These are phyloP conservation scores for Diplodus puntazzo DNA, from an alignment of 2,797 vertebrate genomes.

Conservation along the genomic window DNA sequence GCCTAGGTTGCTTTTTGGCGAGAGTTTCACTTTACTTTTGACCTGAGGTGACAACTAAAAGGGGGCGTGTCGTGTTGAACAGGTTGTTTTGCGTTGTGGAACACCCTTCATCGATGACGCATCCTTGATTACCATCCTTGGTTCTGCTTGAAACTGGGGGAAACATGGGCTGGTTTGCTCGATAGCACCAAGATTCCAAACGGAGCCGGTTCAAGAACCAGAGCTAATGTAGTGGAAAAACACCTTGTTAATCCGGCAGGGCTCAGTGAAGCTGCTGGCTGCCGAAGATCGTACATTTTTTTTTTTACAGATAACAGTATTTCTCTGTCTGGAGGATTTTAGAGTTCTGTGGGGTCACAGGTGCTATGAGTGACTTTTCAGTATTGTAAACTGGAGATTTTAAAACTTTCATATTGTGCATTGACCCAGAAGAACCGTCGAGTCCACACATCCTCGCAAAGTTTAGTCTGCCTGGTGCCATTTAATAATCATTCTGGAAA, in stretches of 20 bases:
- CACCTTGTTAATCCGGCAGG: neutral
- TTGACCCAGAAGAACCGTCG: neutral
- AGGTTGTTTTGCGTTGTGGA: too few relatives aligned
- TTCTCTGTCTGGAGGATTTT: neutral
- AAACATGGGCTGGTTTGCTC: too few relatives aligned
- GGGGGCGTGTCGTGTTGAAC: too few relatives aligned
- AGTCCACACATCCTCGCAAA: neutral
- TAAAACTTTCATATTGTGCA: neutral
- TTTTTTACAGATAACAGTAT: neutral
- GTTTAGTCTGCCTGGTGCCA: conserved; percentile 16
- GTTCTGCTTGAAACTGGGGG: too few relatives aligned
- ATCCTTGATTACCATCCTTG: too few relatives aligned
- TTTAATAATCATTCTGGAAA: conserved; percentile 19
- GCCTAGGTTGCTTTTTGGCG: too few relatives aligned
- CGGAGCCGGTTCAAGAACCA: too few relatives aligned
- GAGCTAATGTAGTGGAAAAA: too few relatives aligned
- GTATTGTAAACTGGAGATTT: neutral
- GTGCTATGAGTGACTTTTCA: conserved; percentile 4
- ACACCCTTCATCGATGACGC: too few relatives aligned
- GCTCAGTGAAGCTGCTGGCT: neutral
- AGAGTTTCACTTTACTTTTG: too few relatives aligned
- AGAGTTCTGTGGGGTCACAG: neutral
- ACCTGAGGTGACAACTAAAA: too few relatives aligned
- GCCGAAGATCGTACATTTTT: neutral
- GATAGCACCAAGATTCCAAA: too few relatives aligned